phyloP scores from a whole-genome alignment of 2,113 vertebrate species.

The Ornithorhynchus anatinus region DNA sequence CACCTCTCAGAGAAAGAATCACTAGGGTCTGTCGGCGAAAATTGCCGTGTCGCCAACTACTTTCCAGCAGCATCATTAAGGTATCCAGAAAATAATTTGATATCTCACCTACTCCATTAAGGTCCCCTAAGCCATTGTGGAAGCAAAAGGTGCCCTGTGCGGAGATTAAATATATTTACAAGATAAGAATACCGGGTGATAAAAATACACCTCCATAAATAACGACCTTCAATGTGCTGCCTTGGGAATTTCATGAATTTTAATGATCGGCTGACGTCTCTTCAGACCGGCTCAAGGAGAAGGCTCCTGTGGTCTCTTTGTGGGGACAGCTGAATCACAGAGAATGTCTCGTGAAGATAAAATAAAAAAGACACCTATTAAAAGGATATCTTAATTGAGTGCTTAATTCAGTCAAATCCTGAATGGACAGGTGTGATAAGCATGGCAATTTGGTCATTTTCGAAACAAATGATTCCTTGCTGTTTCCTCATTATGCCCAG shows the following conservation, averaged over 20 bases:
- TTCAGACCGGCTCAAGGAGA: neutral
- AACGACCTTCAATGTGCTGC: neutral
- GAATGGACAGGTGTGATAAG: slow-evolving; percentile 34
- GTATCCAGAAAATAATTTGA: too few species aligned
- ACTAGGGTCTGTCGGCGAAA: neutral
- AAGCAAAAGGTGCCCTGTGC: neutral
- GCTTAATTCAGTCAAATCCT: slow-evolving; percentile 23
- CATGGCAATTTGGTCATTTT: slow-evolving; percentile 30
- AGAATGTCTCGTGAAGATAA: neutral
- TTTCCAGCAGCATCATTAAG: neutral
- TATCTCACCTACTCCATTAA: neutral
- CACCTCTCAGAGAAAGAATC: neutral
- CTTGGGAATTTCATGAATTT: neutral
- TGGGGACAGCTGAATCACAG: slow-evolving; percentile 1
- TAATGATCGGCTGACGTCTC: too few species aligned
- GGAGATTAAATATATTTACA: neutral
- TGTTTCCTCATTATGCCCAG: slow-evolving; percentile 30
- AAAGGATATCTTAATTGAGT: neutral
- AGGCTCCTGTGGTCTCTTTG: neutral
- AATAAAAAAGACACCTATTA: slow-evolving; percentile 24
- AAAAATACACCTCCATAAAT: neutral
- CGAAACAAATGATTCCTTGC: slow-evolving; percentile 50
- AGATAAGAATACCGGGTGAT: neutral
- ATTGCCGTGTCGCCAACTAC: neutral
- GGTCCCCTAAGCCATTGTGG: neutral